phyloP scores from a whole-genome alignment of 2,888 invertebrate genomes.

The Acleris emargana region DNA sequence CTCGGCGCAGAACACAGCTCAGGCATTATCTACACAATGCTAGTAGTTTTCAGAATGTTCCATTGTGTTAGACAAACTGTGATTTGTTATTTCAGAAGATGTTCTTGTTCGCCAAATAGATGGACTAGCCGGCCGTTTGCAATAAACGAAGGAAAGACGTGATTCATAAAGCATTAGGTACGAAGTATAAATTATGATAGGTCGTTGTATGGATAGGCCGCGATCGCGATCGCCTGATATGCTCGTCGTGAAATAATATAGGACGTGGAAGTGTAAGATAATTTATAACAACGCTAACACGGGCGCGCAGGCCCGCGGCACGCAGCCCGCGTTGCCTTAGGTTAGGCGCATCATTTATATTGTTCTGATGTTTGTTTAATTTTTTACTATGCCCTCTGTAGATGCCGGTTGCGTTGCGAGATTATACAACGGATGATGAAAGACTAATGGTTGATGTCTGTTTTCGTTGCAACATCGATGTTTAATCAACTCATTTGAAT shows the following conservation, averaged over 20 bases:
- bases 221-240: constrained; percentile 72
- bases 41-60: constrained; percentile 48
- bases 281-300: constrained; percentile 75
- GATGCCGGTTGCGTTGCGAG: constrained; percentile 67
- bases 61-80: constrained; percentile 56
- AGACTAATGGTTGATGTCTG: constrained; percentile 75
- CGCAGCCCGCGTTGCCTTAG: constrained; percentile 69
- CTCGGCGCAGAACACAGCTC: constrained; percentile 44
- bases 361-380: constrained; percentile 78
- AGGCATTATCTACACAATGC: constrained; percentile 32
- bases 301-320: constrained; percentile 61
- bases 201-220: constrained; percentile 65
- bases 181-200: constrained; percentile 68
- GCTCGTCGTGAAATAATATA: constrained; percentile 75
- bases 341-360: constrained; percentile 82
- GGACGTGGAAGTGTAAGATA: constrained; percentile 74
- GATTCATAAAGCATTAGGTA: constrained; percentile 65
- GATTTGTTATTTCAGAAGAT: constrained; percentile 37
- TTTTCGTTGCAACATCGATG: constrained; percentile 72
- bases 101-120: constrained; percentile 17
- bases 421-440: constrained; percentile 79
- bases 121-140: constrained; percentile 38
- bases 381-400: constrained; percentile 70
- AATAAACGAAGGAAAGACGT: constrained; percentile 63
- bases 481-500: constrained; percentile 79